These are phyloP conservation scores for Erythrocebus patas DNA, from an alignment of 2,113 vertebrate species.

Conservation along the genomic window DNA sequence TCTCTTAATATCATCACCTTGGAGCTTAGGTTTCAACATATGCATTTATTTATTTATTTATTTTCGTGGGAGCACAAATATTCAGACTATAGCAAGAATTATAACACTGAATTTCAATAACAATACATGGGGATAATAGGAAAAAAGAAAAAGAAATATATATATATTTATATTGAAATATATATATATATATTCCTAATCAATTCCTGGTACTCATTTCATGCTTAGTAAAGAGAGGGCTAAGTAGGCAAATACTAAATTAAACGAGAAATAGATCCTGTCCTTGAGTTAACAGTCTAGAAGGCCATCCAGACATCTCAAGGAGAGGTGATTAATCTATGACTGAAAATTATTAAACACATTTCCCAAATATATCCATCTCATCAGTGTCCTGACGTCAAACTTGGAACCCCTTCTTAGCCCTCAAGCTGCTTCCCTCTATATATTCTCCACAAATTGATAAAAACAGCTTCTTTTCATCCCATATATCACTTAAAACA, in stretches of 20 bases:
- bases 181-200: not conserved
- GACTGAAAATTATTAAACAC: not conserved
- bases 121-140: not conserved
- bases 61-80: not conserved
- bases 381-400: not conserved
- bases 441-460: not conserved
- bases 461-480: not conserved
- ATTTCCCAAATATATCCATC: not conserved
- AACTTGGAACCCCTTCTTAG: not conserved
- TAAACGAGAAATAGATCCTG: not conserved
- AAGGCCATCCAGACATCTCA: not conserved
- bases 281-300: not conserved
- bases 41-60: not conserved
- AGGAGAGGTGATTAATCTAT: not conserved
- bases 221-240: not conserved
- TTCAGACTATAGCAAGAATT: not conserved
- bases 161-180: not conserved
- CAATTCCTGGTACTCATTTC: not conserved
- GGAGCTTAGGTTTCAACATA: not conserved
- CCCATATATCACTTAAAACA: not conserved
- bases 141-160: not conserved
- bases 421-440: not conserved
- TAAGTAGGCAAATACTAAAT: not conserved
- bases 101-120: not conserved
- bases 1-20: not conserved